A percentile compares a stretch with the other conserved stretches of the same genome.
phyloP scores from a whole-genome alignment of 2,797 vertebrate genomes.

The Pelochelys cantorii region DNA sequence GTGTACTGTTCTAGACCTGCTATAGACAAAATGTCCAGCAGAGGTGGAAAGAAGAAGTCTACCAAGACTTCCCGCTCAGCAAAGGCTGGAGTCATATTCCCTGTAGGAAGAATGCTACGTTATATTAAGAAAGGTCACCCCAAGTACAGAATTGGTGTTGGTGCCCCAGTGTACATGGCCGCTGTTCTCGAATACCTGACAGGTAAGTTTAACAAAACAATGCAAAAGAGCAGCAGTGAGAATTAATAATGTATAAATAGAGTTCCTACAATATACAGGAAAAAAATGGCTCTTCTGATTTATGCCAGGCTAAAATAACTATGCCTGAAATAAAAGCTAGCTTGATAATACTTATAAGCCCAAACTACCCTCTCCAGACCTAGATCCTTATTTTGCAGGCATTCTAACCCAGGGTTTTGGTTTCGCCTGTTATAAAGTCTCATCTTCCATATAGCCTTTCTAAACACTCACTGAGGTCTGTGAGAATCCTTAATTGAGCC shows the following conservation, averaged over 20 bases:
- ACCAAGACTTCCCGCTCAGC: slow-evolving; percentile 96
- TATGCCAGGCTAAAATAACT: background rate
- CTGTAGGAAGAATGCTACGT: slow-evolving; percentile 96
- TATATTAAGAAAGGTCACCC: slow-evolving; percentile 97
- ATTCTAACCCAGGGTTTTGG: background rate
- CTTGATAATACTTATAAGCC: background rate
- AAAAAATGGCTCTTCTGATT: background rate
- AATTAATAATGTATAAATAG: background rate
- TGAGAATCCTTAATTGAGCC: background rate
- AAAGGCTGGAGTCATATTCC: slow-evolving; percentile 97
- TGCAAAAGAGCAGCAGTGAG: background rate
- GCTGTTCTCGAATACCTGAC: slow-evolving; percentile 97
- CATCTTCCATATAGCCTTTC: background rate
- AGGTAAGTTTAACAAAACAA: slow-evolving; percentile 81
- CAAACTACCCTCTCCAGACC: background rate
- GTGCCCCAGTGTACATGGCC: slow-evolving; percentile 97
- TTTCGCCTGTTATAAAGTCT: background rate
- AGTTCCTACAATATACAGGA: background rate
- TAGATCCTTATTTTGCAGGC: background rate
- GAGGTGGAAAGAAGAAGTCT: slow-evolving; percentile 97
- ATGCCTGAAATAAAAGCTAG: background rate
- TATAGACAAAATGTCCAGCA: slow-evolving; percentile 91
- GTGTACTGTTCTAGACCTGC: slow-evolving; percentile 66
- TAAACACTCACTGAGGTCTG: background rate
- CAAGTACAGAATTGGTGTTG: slow-evolving; percentile 96